Conservation (phyloP, 1,140 invertebrate genomes). For the Harlomillsia oculata region DNA sequence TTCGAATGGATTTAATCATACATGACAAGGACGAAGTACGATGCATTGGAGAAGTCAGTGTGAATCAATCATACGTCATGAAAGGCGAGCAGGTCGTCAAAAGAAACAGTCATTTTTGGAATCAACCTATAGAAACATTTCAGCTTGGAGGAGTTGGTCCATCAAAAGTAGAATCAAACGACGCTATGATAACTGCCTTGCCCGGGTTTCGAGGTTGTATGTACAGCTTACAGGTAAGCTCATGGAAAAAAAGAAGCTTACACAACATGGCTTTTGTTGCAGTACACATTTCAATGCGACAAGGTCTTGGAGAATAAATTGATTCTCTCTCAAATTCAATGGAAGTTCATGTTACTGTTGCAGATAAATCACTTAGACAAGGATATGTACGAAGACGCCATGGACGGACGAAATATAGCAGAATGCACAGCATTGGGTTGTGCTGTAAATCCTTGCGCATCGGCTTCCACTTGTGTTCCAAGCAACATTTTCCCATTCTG, state of each 20-base stretch:
- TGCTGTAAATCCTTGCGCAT: conserved; percentile 27
- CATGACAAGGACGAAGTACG: conserved; percentile 12
- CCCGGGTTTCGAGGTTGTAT: conserved; percentile 34
- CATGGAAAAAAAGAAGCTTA: neutral
- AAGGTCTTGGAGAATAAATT: no score
- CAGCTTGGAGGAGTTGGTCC: conserved; percentile 25
- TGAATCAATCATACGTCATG: conserved; percentile 34
- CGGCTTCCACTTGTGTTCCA: conserved; percentile 18
- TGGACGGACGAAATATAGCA: conserved; percentile 27
- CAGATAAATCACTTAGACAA: conserved; percentile 25
- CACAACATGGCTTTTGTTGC: no score
- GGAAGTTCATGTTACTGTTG: neutral
- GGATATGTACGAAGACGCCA: conserved; percentile 30
- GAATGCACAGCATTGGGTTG: conserved; percentile 32
- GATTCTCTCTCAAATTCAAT: no score
- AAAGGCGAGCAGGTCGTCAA: conserved; percentile 32
- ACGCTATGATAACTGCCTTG: conserved; percentile 20
- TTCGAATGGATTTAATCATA: conserved; percentile 19
- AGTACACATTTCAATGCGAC: no score
- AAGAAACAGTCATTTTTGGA: neutral
- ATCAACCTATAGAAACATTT: conserved; percentile 18
- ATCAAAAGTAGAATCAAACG: conserved; percentile 3
- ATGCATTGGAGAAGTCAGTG: conserved; percentile 23
- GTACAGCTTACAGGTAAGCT: conserved; percentile 20
- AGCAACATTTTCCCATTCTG: conserved; percentile 23